Evolutionary conservation across 2,113 vertebrate species (phyloP), one percentile per base, ranked within the genome.

Genomic region (Hydrochoerus hydrochaeris): DNA sequence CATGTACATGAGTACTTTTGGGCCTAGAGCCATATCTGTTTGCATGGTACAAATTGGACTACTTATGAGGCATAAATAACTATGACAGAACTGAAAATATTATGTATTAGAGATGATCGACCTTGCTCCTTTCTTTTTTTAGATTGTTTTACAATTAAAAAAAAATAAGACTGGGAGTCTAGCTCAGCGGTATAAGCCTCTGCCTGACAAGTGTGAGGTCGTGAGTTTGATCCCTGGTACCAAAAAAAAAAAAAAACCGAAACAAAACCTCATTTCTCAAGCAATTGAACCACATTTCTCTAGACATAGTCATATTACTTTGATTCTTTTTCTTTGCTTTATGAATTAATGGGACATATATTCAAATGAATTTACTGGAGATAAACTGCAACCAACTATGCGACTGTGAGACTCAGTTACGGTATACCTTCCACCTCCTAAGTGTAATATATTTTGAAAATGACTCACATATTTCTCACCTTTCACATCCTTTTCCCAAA

Each of bases 201-300:
- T 46, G 46, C 46, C 46, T 46, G 46, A 7, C 46, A 46, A 46
- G 46, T 46, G 46, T 46, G 46, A 46, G 46, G 46, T 46, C 46
- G 7, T 46, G 46, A 46, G 46, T 46, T 46, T 7, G 7, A 46
- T 46, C 46, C 46, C 46, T 7, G 7, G 46, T 46, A 52, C 49
- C n/a, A n/a, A n/a, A 52, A 52, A 52, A 52, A 9, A 52, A 52
- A 52, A 52, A 9, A 52, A 52, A 52, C 8, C 54, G 16, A 54
- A 93, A 90, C 32, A 86, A 49, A 91, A 52, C 49, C 26, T 95
- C n/a, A 92, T 38, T 95, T 91, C 58, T 93, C 28, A 57, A 91
- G 35, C 77, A 87, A 26, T 26, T 54, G 84, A 62, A n/a, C 13
- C 69, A 80, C 80, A 81, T 93, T 86, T 95, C 89, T 67, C 83